Conservation (phyloP, 2,113 vertebrate genomes). For the Haemorhous mexicanus region DNA sequence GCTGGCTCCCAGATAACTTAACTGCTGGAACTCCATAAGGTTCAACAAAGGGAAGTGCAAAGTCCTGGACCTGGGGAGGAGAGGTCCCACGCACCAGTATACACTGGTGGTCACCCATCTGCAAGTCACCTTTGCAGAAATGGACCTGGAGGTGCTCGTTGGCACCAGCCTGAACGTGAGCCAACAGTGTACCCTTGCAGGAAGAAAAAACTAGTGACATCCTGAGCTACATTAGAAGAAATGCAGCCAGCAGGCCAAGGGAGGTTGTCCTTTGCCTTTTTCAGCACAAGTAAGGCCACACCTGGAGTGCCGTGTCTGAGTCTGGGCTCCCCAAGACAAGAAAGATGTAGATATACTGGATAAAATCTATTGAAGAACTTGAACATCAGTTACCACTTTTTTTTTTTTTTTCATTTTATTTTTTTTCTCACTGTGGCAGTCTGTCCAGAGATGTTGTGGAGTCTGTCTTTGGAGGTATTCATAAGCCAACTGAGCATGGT, state of each 20-base stretch:
- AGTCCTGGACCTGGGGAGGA: not conserved
- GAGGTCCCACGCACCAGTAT: not conserved
- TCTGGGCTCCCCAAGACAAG: not conserved
- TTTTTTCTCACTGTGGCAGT: too few relatives aligned
- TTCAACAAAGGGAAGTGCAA: not conserved
- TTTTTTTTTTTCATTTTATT: not conserved
- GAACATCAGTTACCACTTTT: not conserved
- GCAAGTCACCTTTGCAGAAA: not conserved
- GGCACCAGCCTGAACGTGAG: not conserved
- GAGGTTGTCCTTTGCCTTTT: not conserved
- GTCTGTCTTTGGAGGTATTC: not conserved
- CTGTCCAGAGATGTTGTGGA: not conserved
- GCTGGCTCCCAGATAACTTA: not conserved
- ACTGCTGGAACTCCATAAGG: not conserved
- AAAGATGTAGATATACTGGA: not conserved
- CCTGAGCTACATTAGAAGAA: not conserved
- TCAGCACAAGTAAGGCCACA: not conserved
- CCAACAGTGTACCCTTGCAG: not conserved
- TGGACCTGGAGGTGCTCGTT: not conserved
- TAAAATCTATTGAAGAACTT: not conserved
- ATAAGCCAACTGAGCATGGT: not conserved
- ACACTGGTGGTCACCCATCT: not conserved
- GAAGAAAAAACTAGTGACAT: not conserved
- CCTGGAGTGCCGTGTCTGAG: not conserved
- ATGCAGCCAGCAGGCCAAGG: not conserved